Percentiles rank a stretch among this genome's conserved stretches.
These are phyloP conservation scores for Brachionichthys hirsutus DNA, from an alignment of 2,113 vertebrate genomes.

Conservation along the genomic window DNA sequence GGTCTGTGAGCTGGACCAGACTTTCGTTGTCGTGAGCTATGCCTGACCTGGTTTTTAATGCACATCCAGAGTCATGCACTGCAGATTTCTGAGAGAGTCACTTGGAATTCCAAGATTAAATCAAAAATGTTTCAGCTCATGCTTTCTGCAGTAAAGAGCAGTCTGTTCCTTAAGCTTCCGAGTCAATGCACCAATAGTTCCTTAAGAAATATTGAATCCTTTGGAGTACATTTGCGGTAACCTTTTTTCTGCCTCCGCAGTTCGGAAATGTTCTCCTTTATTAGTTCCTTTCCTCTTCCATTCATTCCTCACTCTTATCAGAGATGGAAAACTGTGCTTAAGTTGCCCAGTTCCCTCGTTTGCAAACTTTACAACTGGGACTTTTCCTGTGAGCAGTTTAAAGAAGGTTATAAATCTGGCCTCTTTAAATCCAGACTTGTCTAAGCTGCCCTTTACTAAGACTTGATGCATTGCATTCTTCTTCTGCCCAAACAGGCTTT, in stretches of 20 bases:
- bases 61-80: constrained; percentile 32
- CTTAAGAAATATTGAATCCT: constrained; percentile 49
- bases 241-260: constrained; percentile 35
- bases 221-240: constrained; percentile 36
- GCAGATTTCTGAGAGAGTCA: constrained; percentile 34
- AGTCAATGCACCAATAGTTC: constrained; percentile 47
- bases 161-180: constrained; percentile 44
- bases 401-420: constrained; percentile 68
- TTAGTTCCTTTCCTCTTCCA: constrained; percentile 9
- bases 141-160: constrained; percentile 42
- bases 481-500: constrained; percentile 65
- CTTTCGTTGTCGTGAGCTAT: constrained; percentile 46
- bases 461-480: constrained; percentile 69
- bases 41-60: constrained; percentile 60
- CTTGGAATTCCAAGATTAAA: constrained; percentile 46
- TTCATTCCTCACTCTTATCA: constrained; percentile 37
- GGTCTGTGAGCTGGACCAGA: constrained; percentile 60
- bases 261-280: constrained; percentile 28
- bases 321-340: constrained; percentile 44
- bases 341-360: constrained; percentile 52
- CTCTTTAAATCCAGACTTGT: constrained; percentile 62
- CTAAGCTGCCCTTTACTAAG: constrained; percentile 64
- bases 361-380: constrained; percentile 57
- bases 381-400: constrained; percentile 65
- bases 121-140: constrained; percentile 54